Percentiles rank a stretch among this genome's conserved stretches.
Conservation (phyloP, 92 coral and sea anemone genomes). For the Umimayanthus kanabou region DNA sequence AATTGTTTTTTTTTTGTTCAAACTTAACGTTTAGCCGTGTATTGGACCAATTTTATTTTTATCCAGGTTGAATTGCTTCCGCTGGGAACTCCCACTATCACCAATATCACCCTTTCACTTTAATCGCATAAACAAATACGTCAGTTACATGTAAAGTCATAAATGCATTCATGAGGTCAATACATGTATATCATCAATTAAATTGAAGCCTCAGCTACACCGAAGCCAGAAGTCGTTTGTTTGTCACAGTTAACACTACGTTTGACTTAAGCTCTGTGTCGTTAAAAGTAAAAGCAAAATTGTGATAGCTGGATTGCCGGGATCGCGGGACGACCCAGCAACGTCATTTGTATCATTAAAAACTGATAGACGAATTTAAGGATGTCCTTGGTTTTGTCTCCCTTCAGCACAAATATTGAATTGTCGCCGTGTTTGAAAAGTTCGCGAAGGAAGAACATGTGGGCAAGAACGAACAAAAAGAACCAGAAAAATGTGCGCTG, state of each 20-base stretch:
- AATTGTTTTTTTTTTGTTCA: not conserved
- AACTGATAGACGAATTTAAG: not conserved
- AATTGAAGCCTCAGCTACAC: not conserved
- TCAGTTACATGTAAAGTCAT: not conserved
- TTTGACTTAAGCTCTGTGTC: not conserved
- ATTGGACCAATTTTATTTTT: not conserved
- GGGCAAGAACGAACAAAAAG: constrained; percentile 1
- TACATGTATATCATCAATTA: not conserved
- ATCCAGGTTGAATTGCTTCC: not conserved
- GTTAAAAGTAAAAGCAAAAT: not conserved
- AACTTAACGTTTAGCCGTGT: not conserved
- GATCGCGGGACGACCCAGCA: not conserved
- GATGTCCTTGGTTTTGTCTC: constrained; percentile 1
- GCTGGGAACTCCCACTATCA: not conserved
- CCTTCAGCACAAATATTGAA: not conserved
- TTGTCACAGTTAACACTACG: not conserved
- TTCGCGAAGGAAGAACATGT: not conserved
- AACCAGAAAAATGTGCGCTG: constrained; percentile 14
- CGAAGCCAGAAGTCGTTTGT: not conserved
- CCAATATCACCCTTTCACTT: not conserved
- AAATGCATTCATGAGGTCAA: not conserved
- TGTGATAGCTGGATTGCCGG: not conserved
- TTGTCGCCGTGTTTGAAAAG: constrained; percentile 13
- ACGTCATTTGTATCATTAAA: not conserved
- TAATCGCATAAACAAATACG: not conserved